Base-by-base conservation (phyloP, 1,140 invertebrate genomes). In the Homalodisca vitripennis region DNA sequence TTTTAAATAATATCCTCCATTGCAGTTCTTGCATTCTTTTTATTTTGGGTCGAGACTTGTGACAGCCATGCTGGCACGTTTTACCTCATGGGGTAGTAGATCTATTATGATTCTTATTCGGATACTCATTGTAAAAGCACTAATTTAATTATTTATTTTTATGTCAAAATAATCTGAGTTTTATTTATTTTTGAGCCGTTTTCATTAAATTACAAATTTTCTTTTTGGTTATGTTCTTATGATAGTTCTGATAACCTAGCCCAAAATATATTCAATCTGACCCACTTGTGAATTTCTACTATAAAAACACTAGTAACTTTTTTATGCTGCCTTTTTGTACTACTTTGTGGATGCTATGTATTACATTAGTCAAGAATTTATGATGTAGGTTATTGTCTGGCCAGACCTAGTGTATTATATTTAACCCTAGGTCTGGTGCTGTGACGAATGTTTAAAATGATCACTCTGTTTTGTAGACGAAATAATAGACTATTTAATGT, bases 41-140 rank as follows among this genome's bases (percentile, higher is more conserved):
- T 20, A 26, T 29, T 3, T 68, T 48, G 10, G 32, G 31, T 6
- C 14, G 31, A 6, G 31, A 10, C 20, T 34, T 17, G 31, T 26
- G 48, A 46, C 34, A 66, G 24, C 22, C 29, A 26, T 26, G 30
- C 22, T 26, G 34, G 24, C 29, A 26, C 24, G 34, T 41, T 32
- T 66, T 17, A 66, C 34, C 29, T 66, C 34, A 66, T 66, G 24
- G 30, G n/a, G 46, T 66, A 17, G n/a, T 22, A 27, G 3, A 51
- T 22, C n/a, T 22, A 22, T 67, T 53, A 17, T 26, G 30, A 57
- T 51, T 55, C 20, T 53, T 17, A 53, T n/a, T n/a, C n/a, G n/a
- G n/a, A n/a, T n/a, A n/a, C n/a, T n/a, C n/a, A n/a, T n/a, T n/a
- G n/a, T n/a, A 26, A 26, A 2, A 67, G n/a, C 2, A 3, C 6